Conservation (phyloP, 2,113 vertebrate species). For the Dolichallabes microphthalmus region DNA sequence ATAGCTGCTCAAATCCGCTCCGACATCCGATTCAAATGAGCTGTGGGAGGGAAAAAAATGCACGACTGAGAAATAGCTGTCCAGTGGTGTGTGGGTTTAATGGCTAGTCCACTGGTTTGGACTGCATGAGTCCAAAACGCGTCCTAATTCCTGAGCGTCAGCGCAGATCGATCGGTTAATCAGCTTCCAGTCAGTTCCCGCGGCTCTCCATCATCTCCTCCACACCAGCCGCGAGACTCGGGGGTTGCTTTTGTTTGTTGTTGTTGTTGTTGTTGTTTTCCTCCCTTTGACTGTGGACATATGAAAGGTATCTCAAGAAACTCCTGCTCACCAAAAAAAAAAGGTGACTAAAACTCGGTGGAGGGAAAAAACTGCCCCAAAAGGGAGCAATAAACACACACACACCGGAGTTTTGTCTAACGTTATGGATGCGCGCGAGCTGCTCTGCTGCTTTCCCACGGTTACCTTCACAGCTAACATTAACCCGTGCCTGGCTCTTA, state of each 20-base stretch:
- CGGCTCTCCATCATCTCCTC: neutral
- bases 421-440: neutral
- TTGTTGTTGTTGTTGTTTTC: no score
- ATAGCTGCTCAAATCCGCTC: neutral
- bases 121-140: constrained; percentile 1
- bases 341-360: neutral
- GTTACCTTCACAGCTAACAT: neutral
- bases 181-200: neutral
- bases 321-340: neutral
- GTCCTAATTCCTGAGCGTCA: constrained; percentile 1
- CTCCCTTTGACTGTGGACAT: neutral
- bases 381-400: constrained; percentile 36
- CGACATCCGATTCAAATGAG: neutral
- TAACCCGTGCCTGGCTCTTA: neutral
- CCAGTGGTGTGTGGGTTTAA: neutral
- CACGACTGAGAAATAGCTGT: neutral
- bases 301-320: neutral
- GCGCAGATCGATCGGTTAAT: neutral
- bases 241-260: no score
- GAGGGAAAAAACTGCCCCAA: constrained; percentile 3
- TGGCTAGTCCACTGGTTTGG: neutral
- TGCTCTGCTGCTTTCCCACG: neutral
- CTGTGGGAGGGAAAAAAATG: neutral
- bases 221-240: neutral
- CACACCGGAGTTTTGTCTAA: neutral